Evolutionary conservation across 2,888 invertebrate genomes (phyloP), one percentile per base, ranked within the genome.

Genomic region (Invenusta paracnida): DNA sequence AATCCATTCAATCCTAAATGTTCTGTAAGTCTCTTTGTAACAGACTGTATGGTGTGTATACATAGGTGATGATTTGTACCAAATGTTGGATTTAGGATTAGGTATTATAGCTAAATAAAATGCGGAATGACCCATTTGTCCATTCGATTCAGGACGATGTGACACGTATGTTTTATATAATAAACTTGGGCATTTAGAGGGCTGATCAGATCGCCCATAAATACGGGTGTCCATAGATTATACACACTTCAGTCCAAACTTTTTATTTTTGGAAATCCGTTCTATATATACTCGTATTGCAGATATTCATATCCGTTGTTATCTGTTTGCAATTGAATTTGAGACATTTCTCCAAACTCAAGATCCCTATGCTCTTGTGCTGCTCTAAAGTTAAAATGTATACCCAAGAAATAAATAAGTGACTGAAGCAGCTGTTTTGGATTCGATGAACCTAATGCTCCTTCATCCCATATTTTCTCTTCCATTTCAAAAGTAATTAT

Each of bases 151-250:
- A 48, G 48, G 48, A 48, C 48, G 48, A 48, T 48, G 48, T 5
- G 48, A 48, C 48, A 48, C 48, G 48, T 48, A 11, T 48, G 48
- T 48, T 48, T 48, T 48, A 48, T 48, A 48, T 48, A 48, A 11
- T 48, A 48, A 73, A 73, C 5, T 73, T 73, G 73, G 73, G 73
- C 11, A 13, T 73, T 23, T 73, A 73, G 73, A 73, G 73, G 73
- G 25, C 17, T 73, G 11, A 73, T 25, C 73, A 25, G 73, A 73
- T 23, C 73, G 73, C 73, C 73, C 11, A 5, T 73, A 73, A 73
- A 73, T 48, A 48, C 48, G 48, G 48, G 48, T 48, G 48, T 48
- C 48, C 48, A 11, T 48, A 17, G 48, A 17, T 48, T 48, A 5
- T 17, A 17, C 17, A 48, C 48, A 48, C 48, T 48, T 48, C 48